Percentiles rank a stretch among this genome's conserved stretches.
These are phyloP conservation scores for Margaritifera margaritifera DNA, from an alignment of 2,888 invertebrate species.

Conservation along the genomic window DNA sequence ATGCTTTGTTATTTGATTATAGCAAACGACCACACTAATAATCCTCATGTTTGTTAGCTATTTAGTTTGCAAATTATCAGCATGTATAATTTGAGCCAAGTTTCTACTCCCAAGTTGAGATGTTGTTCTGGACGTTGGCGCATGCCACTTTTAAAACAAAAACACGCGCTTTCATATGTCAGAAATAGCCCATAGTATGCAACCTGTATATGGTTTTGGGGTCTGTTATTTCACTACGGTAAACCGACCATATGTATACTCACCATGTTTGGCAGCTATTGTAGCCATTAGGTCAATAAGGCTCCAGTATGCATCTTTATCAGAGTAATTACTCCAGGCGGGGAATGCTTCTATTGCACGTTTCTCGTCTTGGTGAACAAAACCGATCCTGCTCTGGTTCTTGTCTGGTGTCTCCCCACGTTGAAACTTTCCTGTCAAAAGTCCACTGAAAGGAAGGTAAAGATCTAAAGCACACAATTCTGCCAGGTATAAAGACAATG, in stretches of 20 bases:
- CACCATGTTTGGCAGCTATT: slow-evolving; percentile 12
- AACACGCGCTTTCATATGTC: no score
- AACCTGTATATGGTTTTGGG: no score
- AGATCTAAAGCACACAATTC: not conserved
- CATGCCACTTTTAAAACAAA: no score
- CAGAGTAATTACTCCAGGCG: slow-evolving; percentile 34
- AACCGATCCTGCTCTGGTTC: slow-evolving; percentile 22
- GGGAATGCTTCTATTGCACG: slow-evolving; percentile 28
- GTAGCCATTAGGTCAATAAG: slow-evolving; percentile 20
- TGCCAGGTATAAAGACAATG: no score
- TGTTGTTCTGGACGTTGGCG: no score
- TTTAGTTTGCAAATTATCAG: no score
- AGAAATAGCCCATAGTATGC: not conserved
- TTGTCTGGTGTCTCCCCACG: slow-evolving; percentile 24
- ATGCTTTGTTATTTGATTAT: no score
- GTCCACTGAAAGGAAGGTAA: slow-evolving; percentile 26
- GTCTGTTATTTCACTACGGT: not conserved
- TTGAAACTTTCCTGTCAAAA: slow-evolving; percentile 44
- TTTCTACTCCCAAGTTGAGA: no score
- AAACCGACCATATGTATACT: not conserved
- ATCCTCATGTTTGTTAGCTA: no score
- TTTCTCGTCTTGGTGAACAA: slow-evolving; percentile 20
- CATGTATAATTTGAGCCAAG: no score
- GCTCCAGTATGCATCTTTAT: slow-evolving; percentile 36
- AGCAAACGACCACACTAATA: no score